Conservation (phyloP, 2,888 invertebrate genomes). For the Melanostoma mellinum region DNA sequence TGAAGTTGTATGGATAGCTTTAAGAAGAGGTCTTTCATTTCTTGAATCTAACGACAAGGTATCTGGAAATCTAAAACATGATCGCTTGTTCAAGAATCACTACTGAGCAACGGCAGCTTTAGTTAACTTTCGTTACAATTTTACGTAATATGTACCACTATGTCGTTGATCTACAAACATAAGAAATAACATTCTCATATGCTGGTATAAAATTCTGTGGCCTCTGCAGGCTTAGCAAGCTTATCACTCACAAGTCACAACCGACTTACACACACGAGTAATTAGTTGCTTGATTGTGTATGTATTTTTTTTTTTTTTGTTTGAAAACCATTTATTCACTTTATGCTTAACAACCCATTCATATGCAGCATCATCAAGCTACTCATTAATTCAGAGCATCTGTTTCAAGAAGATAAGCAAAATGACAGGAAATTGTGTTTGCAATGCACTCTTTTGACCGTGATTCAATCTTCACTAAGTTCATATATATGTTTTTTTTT, state of each 20-base stretch:
- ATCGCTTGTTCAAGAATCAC: too few relatives aligned
- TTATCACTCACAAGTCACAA: too few relatives aligned
- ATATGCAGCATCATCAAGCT: neutral
- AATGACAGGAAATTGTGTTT: conserved; percentile 38
- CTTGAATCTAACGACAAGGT: too few relatives aligned
- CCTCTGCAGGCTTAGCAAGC: neutral
- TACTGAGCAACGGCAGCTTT: too few relatives aligned
- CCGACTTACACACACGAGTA: conserved; percentile 3
- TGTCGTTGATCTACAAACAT: too few relatives aligned
- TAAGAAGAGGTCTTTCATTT: too few relatives aligned
- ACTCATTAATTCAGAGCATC: conserved; percentile 6
- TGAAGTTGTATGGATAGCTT: too few relatives aligned
- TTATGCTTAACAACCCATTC: neutral
- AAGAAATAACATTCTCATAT: too few relatives aligned
- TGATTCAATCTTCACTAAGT: conserved; percentile 1
- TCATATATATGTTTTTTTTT: conserved; percentile 9
- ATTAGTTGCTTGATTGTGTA: conserved; percentile 12
- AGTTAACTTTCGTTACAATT: too few relatives aligned
- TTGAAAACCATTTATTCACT: neutral
- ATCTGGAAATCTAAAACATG: too few relatives aligned
- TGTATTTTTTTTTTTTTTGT: neutral
- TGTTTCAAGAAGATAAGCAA: conserved; percentile 23
- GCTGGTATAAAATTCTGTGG: neutral
- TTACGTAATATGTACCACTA: too few relatives aligned
- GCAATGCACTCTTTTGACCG: conserved; percentile 30